These are phyloP conservation scores for Cercopithecus mona DNA, from an alignment of 2,113 vertebrate species.

Conservation along the genomic window DNA sequence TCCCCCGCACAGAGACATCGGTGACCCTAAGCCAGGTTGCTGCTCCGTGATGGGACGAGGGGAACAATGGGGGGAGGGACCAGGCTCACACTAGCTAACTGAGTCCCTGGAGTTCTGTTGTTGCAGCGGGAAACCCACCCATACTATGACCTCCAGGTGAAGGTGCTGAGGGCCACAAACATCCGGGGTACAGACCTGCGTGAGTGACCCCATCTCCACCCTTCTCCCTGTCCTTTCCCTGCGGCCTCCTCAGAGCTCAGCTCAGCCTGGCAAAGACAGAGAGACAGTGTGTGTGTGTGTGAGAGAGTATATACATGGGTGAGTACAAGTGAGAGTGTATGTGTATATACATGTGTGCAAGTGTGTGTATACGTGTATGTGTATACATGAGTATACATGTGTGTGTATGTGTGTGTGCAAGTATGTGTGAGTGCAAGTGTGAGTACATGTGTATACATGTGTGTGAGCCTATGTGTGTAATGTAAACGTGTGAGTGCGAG, in stretches of 20 bases:
- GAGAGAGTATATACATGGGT: no score
- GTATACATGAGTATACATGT: no score
- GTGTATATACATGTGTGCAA: background rate
- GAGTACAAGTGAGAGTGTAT: background rate
- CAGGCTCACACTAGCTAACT: background rate
- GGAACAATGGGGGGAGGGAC: background rate
- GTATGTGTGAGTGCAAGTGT: no score
- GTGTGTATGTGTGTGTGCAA: background rate
- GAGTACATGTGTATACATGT: background rate
- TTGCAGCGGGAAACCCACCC: slow-evolving; percentile 86
- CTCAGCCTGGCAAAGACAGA: no score
- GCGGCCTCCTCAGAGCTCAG: background rate
- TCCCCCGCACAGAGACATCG: background rate
- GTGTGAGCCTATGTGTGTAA: background rate
- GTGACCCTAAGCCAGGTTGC: background rate
- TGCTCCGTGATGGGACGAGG: background rate
- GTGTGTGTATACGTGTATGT: no score
- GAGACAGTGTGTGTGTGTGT: background rate
- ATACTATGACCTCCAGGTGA: slow-evolving; percentile 86
- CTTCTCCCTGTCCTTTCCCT: background rate
- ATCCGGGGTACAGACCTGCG: slow-evolving; percentile 83
- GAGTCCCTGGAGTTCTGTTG: slow-evolving; percentile 52
- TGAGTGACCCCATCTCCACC: slow-evolving; percentile 76
- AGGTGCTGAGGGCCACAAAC: slow-evolving; percentile 85
- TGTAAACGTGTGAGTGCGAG: background rate